These are phyloP conservation scores for Monopterus albus DNA, from an alignment of 2,113 vertebrate genomes.

Conservation along the genomic window DNA sequence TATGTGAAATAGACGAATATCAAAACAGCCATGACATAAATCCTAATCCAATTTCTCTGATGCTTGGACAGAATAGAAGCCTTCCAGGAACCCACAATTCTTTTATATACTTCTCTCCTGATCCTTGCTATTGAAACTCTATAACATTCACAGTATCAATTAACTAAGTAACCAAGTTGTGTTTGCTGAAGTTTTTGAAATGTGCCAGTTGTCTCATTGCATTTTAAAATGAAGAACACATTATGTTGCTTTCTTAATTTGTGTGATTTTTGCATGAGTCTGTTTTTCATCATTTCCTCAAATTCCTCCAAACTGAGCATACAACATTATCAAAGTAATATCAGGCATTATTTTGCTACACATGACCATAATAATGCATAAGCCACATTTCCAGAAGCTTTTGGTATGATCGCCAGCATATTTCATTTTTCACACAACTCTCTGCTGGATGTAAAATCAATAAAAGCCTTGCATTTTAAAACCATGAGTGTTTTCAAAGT, in stretches of 20 bases:
- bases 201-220: neutral
- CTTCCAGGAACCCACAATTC: slow-evolving; percentile 43
- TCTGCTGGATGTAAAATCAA: slow-evolving; percentile 9
- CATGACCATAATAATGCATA: too few relatives aligned
- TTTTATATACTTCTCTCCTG: slow-evolving; percentile 60
- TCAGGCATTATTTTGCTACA: slow-evolving; percentile 4
- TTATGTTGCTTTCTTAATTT: too few relatives aligned
- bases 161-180: slow-evolving; percentile 46
- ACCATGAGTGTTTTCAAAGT: slow-evolving; percentile 44
- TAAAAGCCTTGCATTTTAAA: slow-evolving; percentile 18
- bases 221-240: slow-evolving; percentile 5
- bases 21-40: slow-evolving; percentile 68
- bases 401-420: neutral
- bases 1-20: slow-evolving; percentile 65
- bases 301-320: neutral
- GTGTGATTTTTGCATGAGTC: too few relatives aligned
- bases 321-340: neutral
- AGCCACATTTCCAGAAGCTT: too few relatives aligned
- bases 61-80: slow-evolving; percentile 42
- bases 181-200: slow-evolving; percentile 49
- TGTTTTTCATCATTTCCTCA: neutral
- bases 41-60: slow-evolving; percentile 70
- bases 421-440: slow-evolving; percentile 4
- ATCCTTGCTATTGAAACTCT: slow-evolving; percentile 31
- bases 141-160: slow-evolving; percentile 49